Percentiles rank a stretch among this genome's conserved stretches.
These are phyloP conservation scores for Cetoscarus ocellatus DNA, from an alignment of 2,797 vertebrate genomes.

Conservation along the genomic window DNA sequence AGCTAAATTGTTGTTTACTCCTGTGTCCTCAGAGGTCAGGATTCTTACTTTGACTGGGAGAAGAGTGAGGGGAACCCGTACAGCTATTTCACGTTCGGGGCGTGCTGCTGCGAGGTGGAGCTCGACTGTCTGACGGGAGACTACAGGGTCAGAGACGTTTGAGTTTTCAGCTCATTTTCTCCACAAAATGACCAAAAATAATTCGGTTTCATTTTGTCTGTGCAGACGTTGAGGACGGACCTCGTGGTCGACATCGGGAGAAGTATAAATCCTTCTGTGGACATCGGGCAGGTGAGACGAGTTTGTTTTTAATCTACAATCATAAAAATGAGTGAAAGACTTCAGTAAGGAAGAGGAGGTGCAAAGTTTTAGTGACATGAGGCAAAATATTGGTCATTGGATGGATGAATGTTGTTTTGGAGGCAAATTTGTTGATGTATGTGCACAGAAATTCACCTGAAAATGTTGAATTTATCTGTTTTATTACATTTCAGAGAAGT, in stretches of 20 bases:
- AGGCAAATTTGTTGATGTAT: too few relatives aligned
- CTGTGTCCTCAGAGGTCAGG: conserved; percentile 81
- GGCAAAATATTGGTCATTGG: too few relatives aligned
- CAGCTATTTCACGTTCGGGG: conserved; percentile 84
- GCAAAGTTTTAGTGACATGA: not conserved
- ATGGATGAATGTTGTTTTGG: too few relatives aligned
- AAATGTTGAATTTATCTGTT: too few relatives aligned
- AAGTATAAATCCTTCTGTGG: conserved; percentile 84
- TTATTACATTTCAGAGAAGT: too few relatives aligned
- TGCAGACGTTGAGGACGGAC: conserved; percentile 83
- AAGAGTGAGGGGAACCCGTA: conserved; percentile 83
- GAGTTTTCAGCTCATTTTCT: not conserved
- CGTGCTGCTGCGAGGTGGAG: conserved; percentile 89
- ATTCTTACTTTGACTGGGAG: conserved; percentile 87
- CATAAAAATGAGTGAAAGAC: not conserved
- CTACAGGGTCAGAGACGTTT: conserved; percentile 81
- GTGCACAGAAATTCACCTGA: too few relatives aligned
- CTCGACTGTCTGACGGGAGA: conserved; percentile 90
- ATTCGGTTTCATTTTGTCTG: not conserved
- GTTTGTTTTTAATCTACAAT: not conserved
- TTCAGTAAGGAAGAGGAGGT: not conserved
- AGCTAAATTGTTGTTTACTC: not conserved
- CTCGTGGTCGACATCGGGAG: conserved; percentile 80
- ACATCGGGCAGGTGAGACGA: conserved; percentile 83
- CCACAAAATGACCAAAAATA: not conserved